A percentile compares a stretch with the other conserved stretches of the same genome.
These are phyloP conservation scores for Drosophila nigromelanica DNA, from an alignment of 1,140 invertebrate genomes.

Conservation along the genomic window DNA sequence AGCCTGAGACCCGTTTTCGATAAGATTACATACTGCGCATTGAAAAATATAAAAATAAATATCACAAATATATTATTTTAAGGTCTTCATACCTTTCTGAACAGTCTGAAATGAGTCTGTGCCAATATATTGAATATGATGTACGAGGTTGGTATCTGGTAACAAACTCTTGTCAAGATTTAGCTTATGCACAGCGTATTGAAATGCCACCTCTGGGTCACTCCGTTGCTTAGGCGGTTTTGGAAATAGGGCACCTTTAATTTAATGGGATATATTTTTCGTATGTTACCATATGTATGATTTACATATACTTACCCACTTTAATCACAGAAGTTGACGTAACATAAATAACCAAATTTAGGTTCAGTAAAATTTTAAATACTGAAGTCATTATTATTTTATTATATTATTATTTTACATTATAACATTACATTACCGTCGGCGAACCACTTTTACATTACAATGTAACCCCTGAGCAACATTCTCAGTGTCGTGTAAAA, in stretches of 20 bases:
- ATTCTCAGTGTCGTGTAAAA: neutral
- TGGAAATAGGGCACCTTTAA: constrained; percentile 92
- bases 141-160: constrained; percentile 92
- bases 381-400: neutral
- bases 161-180: constrained; percentile 93
- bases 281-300: neutral
- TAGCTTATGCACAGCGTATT: constrained; percentile 95
- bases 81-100: constrained; percentile 89
- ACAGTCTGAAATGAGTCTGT: constrained; percentile 93
- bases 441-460: neutral
- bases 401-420: neutral
- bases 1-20: constrained; percentile 92
- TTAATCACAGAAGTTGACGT: constrained; percentile 6
- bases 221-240: constrained; percentile 91
- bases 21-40: constrained; percentile 91
- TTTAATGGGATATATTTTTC: neutral
- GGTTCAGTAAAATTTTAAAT: constrained; percentile 6
- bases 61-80: neutral
- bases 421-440: neutral
- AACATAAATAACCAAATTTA: constrained; percentile 1
- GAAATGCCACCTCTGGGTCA: constrained; percentile 91
- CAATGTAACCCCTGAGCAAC: neutral
- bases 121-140: constrained; percentile 95
- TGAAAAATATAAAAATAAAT: neutral
- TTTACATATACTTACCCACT: constrained; percentile 18